Base-by-base conservation (phyloP, 1,140 invertebrate genomes). In the Grapholita molesta region DNA sequence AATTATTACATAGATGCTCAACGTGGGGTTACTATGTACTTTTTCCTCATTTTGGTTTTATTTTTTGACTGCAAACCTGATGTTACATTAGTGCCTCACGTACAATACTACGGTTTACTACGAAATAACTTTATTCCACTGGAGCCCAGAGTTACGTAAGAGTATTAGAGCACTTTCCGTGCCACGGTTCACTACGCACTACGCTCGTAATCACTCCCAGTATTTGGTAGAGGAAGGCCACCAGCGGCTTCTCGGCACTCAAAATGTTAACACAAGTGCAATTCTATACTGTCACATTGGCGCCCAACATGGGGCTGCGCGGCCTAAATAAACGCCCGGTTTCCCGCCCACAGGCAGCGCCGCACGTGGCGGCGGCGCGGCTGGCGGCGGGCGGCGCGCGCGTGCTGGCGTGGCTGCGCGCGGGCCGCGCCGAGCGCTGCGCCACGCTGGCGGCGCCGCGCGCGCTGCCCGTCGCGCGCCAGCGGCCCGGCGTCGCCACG, bases 391-490 rank as follows among this genome's bases (percentile, higher is more conserved):
- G 80, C 18, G 90, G 86, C 0, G 64, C 83, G 64, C 79, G 81
- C 2, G 85, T 92, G 66, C 23, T 67, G 48, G 80, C 89, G 67
- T 85, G 84, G 78, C 67, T 89, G 75, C 78, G 85, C n/a, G 74
- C 85, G 30, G 78, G 69, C 0, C 74, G 77, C n/a, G 33, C 69
- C 21, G 91, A 92, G 79, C 83, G 82, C 42, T 92, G 91, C 75
- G 82, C 85, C 66, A 92, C 90, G 24, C 82, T 92, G 42, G 84
- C 83, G 7, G 89, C 90, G 30, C 85, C 90, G 38, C 84, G 89
- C n/a, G 79, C 83, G 1, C 71, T 86, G 69, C 81, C 88, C 66
- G 80, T 83, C n/a, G 89, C 91, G 4, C 42, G 80, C 1, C 89
- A 92, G 64, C 80, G 88, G 0, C 82, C 88, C 15, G 91, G 81